Percentiles rank a stretch among this genome's conserved stretches.
Evolutionary conservation across 2,888 invertebrate species (phyloP).

Genomic region (Torymus aiolomorphi): DNA sequence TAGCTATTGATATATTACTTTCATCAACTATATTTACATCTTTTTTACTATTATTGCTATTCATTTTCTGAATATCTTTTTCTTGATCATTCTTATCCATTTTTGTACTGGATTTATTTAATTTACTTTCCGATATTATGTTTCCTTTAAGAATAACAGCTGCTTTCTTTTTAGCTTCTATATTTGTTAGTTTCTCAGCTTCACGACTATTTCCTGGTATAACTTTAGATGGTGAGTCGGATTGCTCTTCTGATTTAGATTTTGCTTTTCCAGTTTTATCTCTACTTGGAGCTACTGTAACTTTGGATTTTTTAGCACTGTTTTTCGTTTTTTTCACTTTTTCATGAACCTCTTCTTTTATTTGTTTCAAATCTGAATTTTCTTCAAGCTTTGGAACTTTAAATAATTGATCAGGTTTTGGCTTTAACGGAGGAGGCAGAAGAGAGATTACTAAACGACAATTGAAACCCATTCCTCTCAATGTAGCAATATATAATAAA

Average conservation of each 20-base stretch:
- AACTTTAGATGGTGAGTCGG: slow-evolving; percentile 56
- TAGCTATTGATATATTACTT: slow-evolving; percentile 77
- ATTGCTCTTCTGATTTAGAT: slow-evolving; percentile 62
- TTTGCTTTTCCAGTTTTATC: slow-evolving; percentile 39
- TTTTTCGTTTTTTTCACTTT: slow-evolving; percentile 4
- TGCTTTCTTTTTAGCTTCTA: slow-evolving; percentile 68
- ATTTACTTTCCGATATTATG: slow-evolving; percentile 62
- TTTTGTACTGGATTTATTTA: slow-evolving; percentile 31
- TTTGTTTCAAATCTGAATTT: not conserved
- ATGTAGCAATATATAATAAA: slow-evolving; percentile 85
- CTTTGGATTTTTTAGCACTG: not conserved
- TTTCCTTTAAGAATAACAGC: slow-evolving; percentile 69
- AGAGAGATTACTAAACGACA: slow-evolving; percentile 89
- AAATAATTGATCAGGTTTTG: slow-evolving; percentile 80
- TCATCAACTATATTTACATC: slow-evolving; percentile 55
- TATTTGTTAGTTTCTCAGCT: slow-evolving; percentile 59
- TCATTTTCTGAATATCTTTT: slow-evolving; percentile 19
- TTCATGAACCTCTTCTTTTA: slow-evolving; percentile 32
- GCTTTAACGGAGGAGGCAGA: slow-evolving; percentile 85
- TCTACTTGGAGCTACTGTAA: slow-evolving; percentile 26
- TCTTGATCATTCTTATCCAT: slow-evolving; percentile 53
- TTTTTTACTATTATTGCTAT: slow-evolving; percentile 66
- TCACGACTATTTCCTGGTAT: slow-evolving; percentile 64
- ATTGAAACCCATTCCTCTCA: slow-evolving; percentile 88
- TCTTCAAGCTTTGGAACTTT: slow-evolving; percentile 62